Conservation (phyloP, 2,888 invertebrate species). For the Drosophila peninsularis region DNA sequence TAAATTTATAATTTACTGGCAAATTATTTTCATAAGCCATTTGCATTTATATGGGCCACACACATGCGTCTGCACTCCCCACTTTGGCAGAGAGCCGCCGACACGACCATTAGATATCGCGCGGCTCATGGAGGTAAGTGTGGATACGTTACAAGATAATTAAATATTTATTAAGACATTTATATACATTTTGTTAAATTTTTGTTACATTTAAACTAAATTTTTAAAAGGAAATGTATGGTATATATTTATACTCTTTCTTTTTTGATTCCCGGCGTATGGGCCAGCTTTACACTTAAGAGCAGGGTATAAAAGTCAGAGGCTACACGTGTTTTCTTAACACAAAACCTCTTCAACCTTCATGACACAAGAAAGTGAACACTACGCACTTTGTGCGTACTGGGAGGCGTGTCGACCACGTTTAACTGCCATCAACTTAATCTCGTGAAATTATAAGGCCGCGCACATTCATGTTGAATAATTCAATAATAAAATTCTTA, state of each 20-base stretch:
- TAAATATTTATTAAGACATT: background rate
- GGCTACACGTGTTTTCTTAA: background rate
- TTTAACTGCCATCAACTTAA: conserved; percentile 9
- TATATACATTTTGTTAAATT: background rate
- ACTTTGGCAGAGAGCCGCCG: background rate
- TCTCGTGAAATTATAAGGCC: conserved; percentile 4
- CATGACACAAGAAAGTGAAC: conserved; percentile 36
- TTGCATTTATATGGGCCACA: conserved; percentile 68
- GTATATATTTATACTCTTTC: background rate
- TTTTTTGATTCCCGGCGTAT: background rate
- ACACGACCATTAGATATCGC: conserved; percentile 13
- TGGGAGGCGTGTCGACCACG: conserved; percentile 1
- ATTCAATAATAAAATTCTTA: conserved; percentile 13
- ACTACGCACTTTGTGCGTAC: conserved; percentile 12
- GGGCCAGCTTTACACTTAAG: background rate
- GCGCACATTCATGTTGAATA: conserved; percentile 4
- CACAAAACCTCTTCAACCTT: background rate
- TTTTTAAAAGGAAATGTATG: background rate
- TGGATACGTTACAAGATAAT: background rate
- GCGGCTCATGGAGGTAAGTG: background rate
- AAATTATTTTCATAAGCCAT: conserved; percentile 80
- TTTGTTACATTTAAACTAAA: background rate
- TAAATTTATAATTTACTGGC: conserved; percentile 79
- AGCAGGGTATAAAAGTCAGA: conserved; percentile 1
- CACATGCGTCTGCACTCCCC: conserved; percentile 22